Percentiles rank a stretch among this genome's conserved stretches.
phyloP scores from a whole-genome alignment of 2,797 vertebrate species.

The Myotis findleyi region DNA sequence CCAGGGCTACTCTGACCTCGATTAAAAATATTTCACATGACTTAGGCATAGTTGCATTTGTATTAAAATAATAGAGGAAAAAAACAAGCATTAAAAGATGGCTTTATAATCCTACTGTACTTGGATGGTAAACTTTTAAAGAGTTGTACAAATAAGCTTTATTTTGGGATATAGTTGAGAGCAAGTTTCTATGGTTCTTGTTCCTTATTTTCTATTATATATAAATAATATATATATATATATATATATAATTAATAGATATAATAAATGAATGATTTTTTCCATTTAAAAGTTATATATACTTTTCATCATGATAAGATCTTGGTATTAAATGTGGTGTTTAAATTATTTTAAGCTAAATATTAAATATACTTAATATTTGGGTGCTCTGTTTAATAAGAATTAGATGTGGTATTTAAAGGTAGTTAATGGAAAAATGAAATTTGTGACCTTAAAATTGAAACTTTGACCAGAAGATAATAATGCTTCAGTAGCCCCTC shows the following conservation, averaged over 20 bases:
- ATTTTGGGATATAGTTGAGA: not conserved
- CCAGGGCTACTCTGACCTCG: conserved; percentile 69
- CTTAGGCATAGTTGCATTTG: conserved; percentile 52
- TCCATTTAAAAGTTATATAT: conserved; percentile 3
- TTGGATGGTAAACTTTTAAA: conserved; percentile 43
- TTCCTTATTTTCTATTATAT: not conserved
- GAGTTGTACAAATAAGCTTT: not conserved
- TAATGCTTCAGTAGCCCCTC: accelerated
- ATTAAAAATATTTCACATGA: conserved; percentile 67
- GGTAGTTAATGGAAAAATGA: not conserved
- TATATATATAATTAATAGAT: not conserved
- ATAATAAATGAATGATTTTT: not conserved
- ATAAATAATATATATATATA: not conserved
- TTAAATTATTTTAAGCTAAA: conserved; percentile 24
- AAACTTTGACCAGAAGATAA: not conserved
- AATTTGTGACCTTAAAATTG: conserved; percentile 24
- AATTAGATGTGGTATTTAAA: not conserved
- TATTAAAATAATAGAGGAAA: conserved; percentile 62
- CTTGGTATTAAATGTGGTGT: not conserved
- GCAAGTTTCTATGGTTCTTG: not conserved
- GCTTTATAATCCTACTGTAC: conserved; percentile 25
- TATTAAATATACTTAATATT: not conserved
- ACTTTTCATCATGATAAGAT: not conserved
- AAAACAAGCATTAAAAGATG: conserved; percentile 50
- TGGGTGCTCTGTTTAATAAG: not conserved